Evolutionary conservation across 2,113 vertebrate genomes (phyloP).

Genomic region (Melospiza melodia): DNA sequence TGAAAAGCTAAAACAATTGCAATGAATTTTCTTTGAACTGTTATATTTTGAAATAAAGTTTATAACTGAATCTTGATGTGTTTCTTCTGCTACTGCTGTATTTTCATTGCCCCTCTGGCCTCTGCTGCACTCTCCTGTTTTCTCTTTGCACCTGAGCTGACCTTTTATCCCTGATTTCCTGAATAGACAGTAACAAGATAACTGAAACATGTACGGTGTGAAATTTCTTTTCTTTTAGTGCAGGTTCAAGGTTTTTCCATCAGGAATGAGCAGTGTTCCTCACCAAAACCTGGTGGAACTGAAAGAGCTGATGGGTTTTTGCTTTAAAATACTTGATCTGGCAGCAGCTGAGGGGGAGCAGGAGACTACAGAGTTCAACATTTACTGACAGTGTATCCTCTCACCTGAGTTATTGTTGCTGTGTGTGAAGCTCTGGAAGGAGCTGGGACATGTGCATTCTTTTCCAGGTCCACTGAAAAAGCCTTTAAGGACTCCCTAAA

Average conservation of each 20-base stretch:
- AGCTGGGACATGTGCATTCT: background rate
- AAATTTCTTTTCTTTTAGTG: background rate
- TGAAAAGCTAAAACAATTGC: background rate
- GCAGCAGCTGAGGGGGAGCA: background rate
- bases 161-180: background rate
- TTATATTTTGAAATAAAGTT: constrained; percentile 38
- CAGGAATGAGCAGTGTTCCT: background rate
- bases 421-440: background rate
- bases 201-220: background rate
- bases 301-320: background rate
- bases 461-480: background rate
- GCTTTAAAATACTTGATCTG: background rate
- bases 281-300: background rate
- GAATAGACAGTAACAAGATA: background rate
- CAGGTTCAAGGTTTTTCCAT: background rate
- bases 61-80: background rate
- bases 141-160: background rate
- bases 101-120: background rate
- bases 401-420: background rate
- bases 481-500: background rate
- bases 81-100: background rate
- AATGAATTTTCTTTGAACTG: background rate
- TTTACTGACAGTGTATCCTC: background rate
- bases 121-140: background rate
- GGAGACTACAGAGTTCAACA: background rate